These are phyloP conservation scores for Ophonus ardosiacus DNA, from an alignment of 2,888 invertebrate genomes.

Conservation along the genomic window DNA sequence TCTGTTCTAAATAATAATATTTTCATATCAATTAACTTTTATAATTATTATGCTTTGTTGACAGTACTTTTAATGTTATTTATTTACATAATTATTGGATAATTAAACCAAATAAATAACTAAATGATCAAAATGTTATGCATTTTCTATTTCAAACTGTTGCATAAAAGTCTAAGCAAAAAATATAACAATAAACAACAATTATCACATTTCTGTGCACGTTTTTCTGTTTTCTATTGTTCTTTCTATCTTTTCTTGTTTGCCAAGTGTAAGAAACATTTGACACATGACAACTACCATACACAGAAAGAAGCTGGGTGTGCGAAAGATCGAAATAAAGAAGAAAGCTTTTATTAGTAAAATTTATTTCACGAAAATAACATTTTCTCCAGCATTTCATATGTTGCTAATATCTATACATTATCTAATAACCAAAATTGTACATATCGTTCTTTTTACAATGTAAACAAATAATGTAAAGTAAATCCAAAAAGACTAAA, in stretches of 20 bases:
- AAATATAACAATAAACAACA: conserved; percentile 10
- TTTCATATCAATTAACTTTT: not conserved
- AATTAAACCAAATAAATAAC: not conserved
- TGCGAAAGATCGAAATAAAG: conserved; percentile 5
- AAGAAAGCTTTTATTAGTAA: not conserved
- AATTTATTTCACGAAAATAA: not conserved
- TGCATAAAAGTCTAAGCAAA: not conserved
- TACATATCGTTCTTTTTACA: no score
- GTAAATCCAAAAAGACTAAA: no score
- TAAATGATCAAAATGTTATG: conserved; percentile 7
- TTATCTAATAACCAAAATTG: no score
- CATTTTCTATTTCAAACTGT: not conserved
- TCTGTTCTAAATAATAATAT: not conserved
- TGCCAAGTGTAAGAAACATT: conserved; percentile 46
- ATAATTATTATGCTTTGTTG: not conserved
- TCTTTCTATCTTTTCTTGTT: conserved; percentile 21
- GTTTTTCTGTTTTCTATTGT: conserved; percentile 32
- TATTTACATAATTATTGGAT: not conserved
- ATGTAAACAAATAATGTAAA: no score
- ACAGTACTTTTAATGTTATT: not conserved
- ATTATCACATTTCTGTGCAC: conserved; percentile 10
- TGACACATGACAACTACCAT: conserved; percentile 51
- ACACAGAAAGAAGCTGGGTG: conserved; percentile 4
- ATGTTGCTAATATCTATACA: no score
- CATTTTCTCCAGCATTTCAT: not conserved